A percentile compares a stretch with the other conserved stretches of the same genome.
These are phyloP conservation scores for Cotesia glomerata DNA, from an alignment of 1,140 invertebrate genomes.

Conservation along the genomic window DNA sequence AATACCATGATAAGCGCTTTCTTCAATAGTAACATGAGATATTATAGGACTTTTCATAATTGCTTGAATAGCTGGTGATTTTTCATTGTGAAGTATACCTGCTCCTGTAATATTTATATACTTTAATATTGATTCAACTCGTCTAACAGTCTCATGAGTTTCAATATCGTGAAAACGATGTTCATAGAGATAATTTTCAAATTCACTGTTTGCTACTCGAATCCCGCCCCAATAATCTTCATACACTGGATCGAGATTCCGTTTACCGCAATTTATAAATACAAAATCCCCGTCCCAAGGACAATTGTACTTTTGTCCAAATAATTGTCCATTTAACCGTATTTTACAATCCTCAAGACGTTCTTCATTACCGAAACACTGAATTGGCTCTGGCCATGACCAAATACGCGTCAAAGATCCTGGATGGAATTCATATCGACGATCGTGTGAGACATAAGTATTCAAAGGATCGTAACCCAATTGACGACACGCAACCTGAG, in stretches of 20 bases:
- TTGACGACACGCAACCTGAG: constrained; percentile 93
- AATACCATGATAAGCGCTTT: constrained; percentile 89
- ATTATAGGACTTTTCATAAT: constrained; percentile 86
- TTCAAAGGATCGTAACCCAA: constrained; percentile 90
- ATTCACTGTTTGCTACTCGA: constrained; percentile 85
- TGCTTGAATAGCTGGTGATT: constrained; percentile 88
- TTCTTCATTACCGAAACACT: constrained; percentile 84
- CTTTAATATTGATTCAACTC: constrained; percentile 78
- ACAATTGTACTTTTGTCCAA: constrained; percentile 83
- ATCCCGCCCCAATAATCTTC: constrained; percentile 96
- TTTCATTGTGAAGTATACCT: constrained; percentile 95
- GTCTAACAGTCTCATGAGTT: constrained; percentile 73
- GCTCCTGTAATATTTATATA: constrained; percentile 92
- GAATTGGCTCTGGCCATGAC: constrained; percentile 91
- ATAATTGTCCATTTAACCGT: constrained; percentile 86
- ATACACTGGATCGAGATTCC: constrained; percentile 69
- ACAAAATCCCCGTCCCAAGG: constrained; percentile 90
- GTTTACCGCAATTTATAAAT: constrained; percentile 89
- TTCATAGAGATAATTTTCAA: constrained; percentile 86
- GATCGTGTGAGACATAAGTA: constrained; percentile 81
- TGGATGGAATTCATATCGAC: constrained; percentile 82
- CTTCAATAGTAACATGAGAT: constrained; percentile 80
- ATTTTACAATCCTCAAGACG: constrained; percentile 87
- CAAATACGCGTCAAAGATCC: constrained; percentile 84
- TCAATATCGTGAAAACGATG: constrained; percentile 81